These are phyloP conservation scores for Pecten maximus DNA, from an alignment of 2,888 invertebrate genomes.

Conservation along the genomic window DNA sequence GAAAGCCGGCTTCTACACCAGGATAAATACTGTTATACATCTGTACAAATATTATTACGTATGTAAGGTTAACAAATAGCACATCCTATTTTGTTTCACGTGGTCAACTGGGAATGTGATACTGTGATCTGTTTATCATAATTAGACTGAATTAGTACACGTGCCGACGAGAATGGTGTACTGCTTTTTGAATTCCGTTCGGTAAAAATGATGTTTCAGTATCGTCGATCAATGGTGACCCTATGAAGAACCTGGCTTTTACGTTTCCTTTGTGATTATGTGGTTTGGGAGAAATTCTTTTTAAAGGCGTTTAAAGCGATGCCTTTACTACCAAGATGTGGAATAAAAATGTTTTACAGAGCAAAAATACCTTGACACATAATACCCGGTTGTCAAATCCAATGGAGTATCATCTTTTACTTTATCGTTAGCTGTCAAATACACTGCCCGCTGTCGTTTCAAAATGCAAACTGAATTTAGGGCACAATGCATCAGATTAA, in stretches of 20 bases:
- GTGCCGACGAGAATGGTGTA: no score
- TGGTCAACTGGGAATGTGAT: no score
- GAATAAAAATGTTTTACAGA: not conserved
- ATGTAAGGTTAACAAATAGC: no score
- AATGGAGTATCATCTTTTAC: not conserved
- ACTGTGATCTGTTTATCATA: no score
- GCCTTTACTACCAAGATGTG: not conserved
- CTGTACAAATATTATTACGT: no score
- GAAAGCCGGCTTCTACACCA: no score
- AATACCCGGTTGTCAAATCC: slow-evolving; percentile 15
- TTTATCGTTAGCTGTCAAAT: not conserved
- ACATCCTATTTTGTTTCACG: no score
- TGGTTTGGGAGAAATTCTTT: not conserved
- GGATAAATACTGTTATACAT: no score
- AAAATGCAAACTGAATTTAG: not conserved
- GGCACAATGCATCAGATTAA: not conserved
- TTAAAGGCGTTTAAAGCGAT: not conserved
- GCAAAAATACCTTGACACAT: not conserved
- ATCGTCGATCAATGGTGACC: not conserved
- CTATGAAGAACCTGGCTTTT: not conserved
- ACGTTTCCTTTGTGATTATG: not conserved
- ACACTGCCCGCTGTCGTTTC: not conserved
- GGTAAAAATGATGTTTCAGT: not conserved
- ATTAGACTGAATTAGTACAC: no score
- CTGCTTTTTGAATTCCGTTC: no score